A percentile compares a stretch with the other conserved stretches of the same genome.
phyloP scores from a whole-genome alignment of 53 echinoderm and acorn worm species.

The Echinometra lucunter region DNA sequence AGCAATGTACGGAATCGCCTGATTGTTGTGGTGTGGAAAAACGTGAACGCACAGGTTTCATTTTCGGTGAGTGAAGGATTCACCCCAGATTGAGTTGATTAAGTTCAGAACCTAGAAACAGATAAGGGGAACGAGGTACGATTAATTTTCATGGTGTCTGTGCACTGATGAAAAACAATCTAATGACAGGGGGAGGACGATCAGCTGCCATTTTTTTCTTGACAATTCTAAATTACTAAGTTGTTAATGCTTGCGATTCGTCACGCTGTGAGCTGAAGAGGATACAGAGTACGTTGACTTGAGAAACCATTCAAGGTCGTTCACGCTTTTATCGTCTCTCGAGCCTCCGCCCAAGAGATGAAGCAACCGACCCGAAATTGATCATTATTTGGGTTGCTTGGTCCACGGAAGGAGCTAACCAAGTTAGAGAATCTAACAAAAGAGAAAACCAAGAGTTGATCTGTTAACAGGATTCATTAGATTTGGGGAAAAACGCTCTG shows the following conservation, averaged over 20 bases:
- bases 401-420: background rate
- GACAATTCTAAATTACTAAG: background rate
- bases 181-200: background rate
- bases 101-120: constrained; percentile 25
- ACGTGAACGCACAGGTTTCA: background rate
- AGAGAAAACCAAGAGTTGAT: background rate
- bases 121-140: constrained; percentile 31
- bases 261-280: background rate
- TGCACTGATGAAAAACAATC: constrained; percentile 42
- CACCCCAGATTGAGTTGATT: background rate
- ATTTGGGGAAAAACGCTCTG: constrained; percentile 12
- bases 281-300: background rate
- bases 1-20: background rate
- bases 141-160: constrained; percentile 3
- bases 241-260: background rate
- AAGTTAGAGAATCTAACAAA: background rate
- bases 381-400: constrained; percentile 35
- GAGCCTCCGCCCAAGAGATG: background rate
- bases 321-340: background rate
- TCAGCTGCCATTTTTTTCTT: background rate
- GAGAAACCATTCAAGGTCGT: background rate
- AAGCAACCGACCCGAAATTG: background rate
- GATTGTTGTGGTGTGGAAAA: constrained; percentile 25
- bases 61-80: constrained; percentile 12
- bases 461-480: constrained; percentile 35